These are phyloP conservation scores for Amazona vittata DNA, from an alignment of 2,113 vertebrate genomes.

Conservation along the genomic window DNA sequence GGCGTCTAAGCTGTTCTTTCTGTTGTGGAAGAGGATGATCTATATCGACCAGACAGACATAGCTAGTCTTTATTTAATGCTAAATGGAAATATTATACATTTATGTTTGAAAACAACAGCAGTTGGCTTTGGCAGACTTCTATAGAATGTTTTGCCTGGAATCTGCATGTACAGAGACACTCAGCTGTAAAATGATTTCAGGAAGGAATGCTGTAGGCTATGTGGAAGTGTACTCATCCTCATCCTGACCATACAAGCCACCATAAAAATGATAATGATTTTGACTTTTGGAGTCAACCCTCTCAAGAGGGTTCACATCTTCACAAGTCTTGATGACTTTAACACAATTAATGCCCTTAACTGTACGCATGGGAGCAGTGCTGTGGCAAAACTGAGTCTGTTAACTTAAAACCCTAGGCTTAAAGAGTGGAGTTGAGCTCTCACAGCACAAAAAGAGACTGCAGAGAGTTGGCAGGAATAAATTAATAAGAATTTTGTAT, in stretches of 20 bases:
- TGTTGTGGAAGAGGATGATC: not conserved
- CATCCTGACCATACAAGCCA: not conserved
- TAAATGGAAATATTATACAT: not conserved
- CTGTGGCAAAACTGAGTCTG: not conserved
- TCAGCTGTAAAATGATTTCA: not conserved
- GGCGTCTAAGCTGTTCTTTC: not conserved
- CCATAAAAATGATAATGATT: not conserved
- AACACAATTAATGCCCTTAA: not conserved
- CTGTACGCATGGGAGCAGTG: accelerated
- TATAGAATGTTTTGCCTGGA: not conserved
- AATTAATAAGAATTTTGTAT: not conserved
- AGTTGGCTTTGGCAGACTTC: not conserved
- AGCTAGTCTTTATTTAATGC: not conserved
- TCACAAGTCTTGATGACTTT: not conserved
- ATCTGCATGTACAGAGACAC: not conserved
- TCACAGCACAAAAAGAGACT: not conserved
- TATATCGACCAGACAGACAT: not conserved
- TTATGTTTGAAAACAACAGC: not conserved
- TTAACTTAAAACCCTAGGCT: not conserved
- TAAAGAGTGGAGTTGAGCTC: not conserved
- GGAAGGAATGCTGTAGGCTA: not conserved
- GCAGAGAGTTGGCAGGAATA: not conserved
- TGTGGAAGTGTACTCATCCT: not conserved
- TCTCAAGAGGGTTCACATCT: not conserved
- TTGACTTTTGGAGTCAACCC: not conserved